Evolutionary conservation across 2,113 vertebrate species (phyloP), one percentile per base, ranked within the genome.

Genomic region (Leptodactylus fuscus): DNA sequence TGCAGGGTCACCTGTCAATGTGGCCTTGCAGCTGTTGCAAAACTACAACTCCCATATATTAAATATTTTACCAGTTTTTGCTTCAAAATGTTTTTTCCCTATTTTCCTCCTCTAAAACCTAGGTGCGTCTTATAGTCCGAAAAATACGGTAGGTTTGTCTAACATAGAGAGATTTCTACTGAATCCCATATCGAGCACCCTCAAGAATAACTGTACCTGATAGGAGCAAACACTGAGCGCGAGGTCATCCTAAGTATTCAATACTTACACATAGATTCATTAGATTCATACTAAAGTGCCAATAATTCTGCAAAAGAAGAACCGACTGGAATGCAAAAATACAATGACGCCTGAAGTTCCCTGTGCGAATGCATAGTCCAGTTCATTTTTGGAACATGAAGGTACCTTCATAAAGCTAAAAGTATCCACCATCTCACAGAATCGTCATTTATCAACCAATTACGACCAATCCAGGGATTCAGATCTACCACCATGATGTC

Each of bases 261-360:
- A 74, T 48, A 74, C 12, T 48, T 74, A 48, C 22, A 73, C 38
- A 7, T 2, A 74, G 71, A 29, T 29, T 29, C 16, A 48, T 75
- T 2, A 74, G 71, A 29, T 29, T 29, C 16, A 48, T 75, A 48
- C 46, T 49, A 76, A 76, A 76, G 48, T 49, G 73, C 48, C 32
- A 69, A 69, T 22, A 38, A 69, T 34, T 36, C 32, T 69, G 65
- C 65, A 4, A 7, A 24, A 41, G 41, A 44, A 73, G 36, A 15
- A n/a, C 67, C 6, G 8, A 73, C 3, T 24, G 11, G 22, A 73
- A 46, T 46, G 71, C 38, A 29, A 18, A 2, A 69, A 69, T 11
- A 69, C 32, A 69, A 38, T 38, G 10, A 38, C 62, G 11, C 60
- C 70, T 46, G 69, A 8, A 41, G 2, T 48, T 48, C 46, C 46